phyloP scores from a whole-genome alignment of 2,888 invertebrate genomes.

The Rhingia campestris region DNA sequence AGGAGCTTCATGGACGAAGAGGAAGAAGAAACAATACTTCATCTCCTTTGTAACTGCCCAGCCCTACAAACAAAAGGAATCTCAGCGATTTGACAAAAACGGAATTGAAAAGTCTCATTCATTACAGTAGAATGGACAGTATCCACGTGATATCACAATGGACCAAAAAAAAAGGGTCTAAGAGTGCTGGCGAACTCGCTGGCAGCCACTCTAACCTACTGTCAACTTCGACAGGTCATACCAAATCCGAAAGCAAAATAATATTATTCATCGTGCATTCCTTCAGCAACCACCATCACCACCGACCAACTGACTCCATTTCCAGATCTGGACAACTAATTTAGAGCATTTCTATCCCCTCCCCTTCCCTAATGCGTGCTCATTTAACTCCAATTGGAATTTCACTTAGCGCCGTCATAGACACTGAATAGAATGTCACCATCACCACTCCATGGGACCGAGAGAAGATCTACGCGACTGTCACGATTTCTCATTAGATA shows the following conservation, averaged over 20 bases:
- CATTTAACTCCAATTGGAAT: conserved; percentile 67
- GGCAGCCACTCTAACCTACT: no score
- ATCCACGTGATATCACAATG: no score
- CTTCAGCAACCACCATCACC: not conserved
- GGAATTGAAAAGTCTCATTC: no score
- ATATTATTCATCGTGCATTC: not conserved
- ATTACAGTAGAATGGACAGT: no score
- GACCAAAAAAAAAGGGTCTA: no score
- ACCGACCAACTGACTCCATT: not conserved
- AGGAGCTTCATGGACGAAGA: no score
- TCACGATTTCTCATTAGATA: conserved; percentile 71
- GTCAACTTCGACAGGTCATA: no score
- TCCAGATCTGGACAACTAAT: conserved; percentile 23
- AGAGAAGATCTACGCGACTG: conserved; percentile 53
- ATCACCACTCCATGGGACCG: conserved; percentile 20
- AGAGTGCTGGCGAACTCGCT: no score
- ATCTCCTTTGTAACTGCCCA: no score
- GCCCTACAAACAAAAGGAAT: no score
- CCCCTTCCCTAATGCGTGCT: conserved; percentile 30
- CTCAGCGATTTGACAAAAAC: no score
- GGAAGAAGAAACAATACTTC: no score
- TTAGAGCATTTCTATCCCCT: conserved; percentile 20
- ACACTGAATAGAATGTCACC: conserved; percentile 57
- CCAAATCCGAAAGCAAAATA: not conserved
- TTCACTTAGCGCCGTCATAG: conserved; percentile 69